Conservation (phyloP, 2,888 invertebrate genomes). For the Coleophora flavipennella region DNA sequence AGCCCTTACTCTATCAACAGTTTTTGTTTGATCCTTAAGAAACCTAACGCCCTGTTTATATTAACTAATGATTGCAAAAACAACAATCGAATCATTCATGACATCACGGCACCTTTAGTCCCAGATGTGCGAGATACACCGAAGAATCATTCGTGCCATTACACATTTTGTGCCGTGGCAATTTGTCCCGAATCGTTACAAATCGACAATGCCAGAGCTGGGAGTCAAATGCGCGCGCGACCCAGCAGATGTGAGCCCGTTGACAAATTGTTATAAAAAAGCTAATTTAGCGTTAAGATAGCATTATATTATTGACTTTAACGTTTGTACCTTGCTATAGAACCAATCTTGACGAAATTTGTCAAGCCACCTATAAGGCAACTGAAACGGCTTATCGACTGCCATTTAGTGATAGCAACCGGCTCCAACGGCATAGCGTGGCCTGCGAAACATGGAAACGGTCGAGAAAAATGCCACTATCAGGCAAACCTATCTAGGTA, state of each 20-base stretch:
- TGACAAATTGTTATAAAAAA: slow-evolving; percentile 28
- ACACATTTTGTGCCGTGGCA: slow-evolving; percentile 26
- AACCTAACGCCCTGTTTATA: too few species aligned
- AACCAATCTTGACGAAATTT: too few species aligned
- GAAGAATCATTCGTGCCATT: slow-evolving; percentile 21
- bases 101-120: slow-evolving; percentile 14
- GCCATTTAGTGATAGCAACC: too few species aligned
- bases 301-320: slow-evolving; percentile 16
- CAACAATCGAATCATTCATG: slow-evolving; percentile 10
- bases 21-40: too few species aligned
- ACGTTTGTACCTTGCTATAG: slow-evolving; percentile 4
- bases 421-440: too few species aligned
- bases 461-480: too few species aligned
- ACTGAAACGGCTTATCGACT: too few species aligned
- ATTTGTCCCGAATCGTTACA: slow-evolving; percentile 27
- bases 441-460: too few species aligned
- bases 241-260: slow-evolving; percentile 30
- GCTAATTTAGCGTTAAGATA: slow-evolving; percentile 18
- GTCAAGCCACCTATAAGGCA: too few species aligned
- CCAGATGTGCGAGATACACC: slow-evolving; percentile 17
- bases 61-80: slow-evolving; percentile 12
- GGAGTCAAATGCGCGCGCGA: slow-evolving; percentile 21
- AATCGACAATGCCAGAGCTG: slow-evolving; percentile 16
- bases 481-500: too few species aligned
- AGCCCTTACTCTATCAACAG: too few species aligned